phyloP scores from a whole-genome alignment of 2,888 invertebrate species.

The Phaedon cochleariae region DNA sequence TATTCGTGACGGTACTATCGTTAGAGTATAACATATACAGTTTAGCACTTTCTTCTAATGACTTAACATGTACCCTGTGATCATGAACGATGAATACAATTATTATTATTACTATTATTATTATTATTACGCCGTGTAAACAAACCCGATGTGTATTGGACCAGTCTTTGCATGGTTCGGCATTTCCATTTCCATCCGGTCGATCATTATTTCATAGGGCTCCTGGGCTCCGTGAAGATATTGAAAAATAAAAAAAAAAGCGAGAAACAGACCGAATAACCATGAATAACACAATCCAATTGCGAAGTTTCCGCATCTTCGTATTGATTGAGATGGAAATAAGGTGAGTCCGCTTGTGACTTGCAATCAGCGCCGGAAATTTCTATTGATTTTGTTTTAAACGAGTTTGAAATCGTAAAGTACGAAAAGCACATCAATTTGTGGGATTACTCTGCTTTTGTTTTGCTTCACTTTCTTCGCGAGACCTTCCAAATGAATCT shows the following conservation, averaged over 20 bases:
- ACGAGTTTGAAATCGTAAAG: slow-evolving; percentile 26
- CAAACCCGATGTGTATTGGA: not conserved
- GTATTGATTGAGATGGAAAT: slow-evolving; percentile 20
- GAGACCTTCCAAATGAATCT: not conserved
- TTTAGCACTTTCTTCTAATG: no score
- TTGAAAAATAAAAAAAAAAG: slow-evolving; percentile 6
- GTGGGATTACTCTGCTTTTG: slow-evolving; percentile 22
- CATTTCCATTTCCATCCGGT: not conserved
- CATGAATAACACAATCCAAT: slow-evolving; percentile 18
- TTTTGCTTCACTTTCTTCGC: slow-evolving; percentile 16
- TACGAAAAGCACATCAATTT: slow-evolving; percentile 28
- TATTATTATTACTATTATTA: no score
- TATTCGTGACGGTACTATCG: no score
- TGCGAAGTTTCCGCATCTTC: slow-evolving; percentile 3
- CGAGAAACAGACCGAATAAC: slow-evolving; percentile 14
- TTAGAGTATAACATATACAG: no score
- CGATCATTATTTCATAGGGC: not conserved
- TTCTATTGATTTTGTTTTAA: slow-evolving; percentile 27
- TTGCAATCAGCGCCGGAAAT: slow-evolving; percentile 25
- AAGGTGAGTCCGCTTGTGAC: slow-evolving; percentile 17
- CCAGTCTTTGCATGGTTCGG: not conserved
- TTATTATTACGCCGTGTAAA: no score
- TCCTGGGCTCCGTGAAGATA: not conserved
- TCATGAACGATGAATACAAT: no score
- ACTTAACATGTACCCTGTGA: no score